Base-by-base conservation (phyloP, 2,113 vertebrate genomes). In the Strix aluco region DNA sequence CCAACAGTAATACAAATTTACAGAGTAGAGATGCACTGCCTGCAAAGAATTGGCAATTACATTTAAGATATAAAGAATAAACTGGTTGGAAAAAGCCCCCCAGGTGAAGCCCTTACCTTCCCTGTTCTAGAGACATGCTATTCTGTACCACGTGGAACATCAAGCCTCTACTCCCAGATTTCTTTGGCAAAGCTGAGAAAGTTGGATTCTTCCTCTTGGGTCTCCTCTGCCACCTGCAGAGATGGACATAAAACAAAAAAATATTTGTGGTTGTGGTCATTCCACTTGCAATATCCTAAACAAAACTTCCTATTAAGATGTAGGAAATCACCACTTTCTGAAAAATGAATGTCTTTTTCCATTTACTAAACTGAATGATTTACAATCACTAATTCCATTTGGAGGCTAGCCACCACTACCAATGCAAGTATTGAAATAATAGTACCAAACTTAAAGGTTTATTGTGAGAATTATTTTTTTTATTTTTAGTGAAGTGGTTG, bases 101-200 rank as follows among this genome's bases (percentile, higher is more conserved):
- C 13, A 52, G 0, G 5, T 21, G 29, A 71, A 69, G 17, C 6
- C 38, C 74, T 88, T 86, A 82, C 54, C 26, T 77, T 25, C 27
- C 16, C 11, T 21, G 2, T 47, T 61, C 54, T 25, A 66, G 25
- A 80, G n/a, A 36, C 4, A 4, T 7, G 30, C 20, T 27, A 30
- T 55, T 78, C 61, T 54, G 26, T 11, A 30, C 22, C 58, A 52
- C 0, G 0, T 6, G 15, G 5, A 16, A 14, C 6, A 10, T 34
- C 17, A 49, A 49, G 17, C 7, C 22, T 83, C 27, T 11, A 32
- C 29, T 44, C 36, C 29, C 40, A 86, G 34, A 47, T 42, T 32
- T 70, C 40, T 69, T 62, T 3, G 5, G 15, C 13, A 72, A 77
- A 90, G 27, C 12, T 57, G 32, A 69, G 19, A 40, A 86, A 81